Conservation (phyloP, 2,113 vertebrate genomes). For the Pollimyrus isidori region DNA sequence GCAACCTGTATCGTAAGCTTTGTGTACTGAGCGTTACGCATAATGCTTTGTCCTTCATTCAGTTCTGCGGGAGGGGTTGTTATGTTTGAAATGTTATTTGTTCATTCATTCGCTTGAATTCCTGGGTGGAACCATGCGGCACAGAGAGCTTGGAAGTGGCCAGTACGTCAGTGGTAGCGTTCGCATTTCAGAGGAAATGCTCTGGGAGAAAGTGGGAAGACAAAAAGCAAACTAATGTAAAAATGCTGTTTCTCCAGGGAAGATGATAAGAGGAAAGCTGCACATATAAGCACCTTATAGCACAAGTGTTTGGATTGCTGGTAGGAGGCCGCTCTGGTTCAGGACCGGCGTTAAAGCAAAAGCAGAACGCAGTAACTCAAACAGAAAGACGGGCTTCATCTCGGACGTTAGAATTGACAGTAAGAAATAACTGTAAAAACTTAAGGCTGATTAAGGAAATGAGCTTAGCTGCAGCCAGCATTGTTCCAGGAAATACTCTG, state of each 20-base stretch:
- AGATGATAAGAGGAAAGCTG: neutral
- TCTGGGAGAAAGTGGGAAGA: neutral
- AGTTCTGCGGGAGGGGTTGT: neutral
- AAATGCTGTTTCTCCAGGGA: neutral
- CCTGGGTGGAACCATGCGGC: neutral
- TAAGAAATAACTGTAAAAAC: neutral
- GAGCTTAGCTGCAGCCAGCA: neutral
- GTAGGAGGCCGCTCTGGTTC: neutral
- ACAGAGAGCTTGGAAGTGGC: neutral
- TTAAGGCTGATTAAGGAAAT: neutral
- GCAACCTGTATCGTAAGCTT: too few relatives aligned
- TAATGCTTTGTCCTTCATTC: neutral
- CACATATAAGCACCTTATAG: neutral
- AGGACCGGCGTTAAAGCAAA: neutral
- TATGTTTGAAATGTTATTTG: neutral
- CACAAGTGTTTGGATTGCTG: neutral
- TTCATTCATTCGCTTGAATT: neutral
- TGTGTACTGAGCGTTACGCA: neutral
- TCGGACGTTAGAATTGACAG: neutral
- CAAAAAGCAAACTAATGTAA: neutral
- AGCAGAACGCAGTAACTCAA: neutral
- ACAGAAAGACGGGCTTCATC: neutral
- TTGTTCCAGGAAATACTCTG: neutral
- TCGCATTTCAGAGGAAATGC: neutral
- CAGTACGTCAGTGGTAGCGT: neutral